phyloP scores from a whole-genome alignment of 2,113 vertebrate species.

The Synodontis membranacea region DNA sequence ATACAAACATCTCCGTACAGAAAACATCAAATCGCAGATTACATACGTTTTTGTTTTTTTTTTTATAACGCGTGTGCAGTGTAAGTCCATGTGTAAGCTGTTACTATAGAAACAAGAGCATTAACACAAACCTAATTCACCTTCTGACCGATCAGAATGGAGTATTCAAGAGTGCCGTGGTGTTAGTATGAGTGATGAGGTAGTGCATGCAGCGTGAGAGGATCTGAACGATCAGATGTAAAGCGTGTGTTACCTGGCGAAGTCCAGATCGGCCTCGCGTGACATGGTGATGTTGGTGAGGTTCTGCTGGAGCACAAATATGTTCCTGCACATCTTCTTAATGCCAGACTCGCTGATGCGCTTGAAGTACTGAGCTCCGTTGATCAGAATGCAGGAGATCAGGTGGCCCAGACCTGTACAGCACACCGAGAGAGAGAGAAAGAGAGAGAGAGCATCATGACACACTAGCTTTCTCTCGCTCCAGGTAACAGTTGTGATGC shows the following conservation, averaged over 20 bases:
- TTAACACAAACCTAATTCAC: background rate
- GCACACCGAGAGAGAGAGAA: background rate
- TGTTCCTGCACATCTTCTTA: conserved; percentile 99
- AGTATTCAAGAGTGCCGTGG: background rate
- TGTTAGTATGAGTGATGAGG: background rate
- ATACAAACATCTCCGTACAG: background rate
- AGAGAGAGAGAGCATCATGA: background rate
- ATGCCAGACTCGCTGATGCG: conserved; percentile 98
- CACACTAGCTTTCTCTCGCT: background rate
- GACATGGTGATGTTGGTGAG: conserved; percentile 99
- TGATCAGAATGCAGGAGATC: conserved; percentile 98
- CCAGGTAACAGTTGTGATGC: background rate
- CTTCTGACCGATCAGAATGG: background rate
- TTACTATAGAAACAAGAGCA: background rate
- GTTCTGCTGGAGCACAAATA: conserved; percentile 98
- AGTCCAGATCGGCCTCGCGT: conserved; percentile 94
- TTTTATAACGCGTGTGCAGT: too few species aligned
- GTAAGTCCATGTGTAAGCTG: background rate
- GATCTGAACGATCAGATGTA: too few species aligned
- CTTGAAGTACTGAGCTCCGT: conserved; percentile 97
- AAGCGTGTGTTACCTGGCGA: conserved; percentile 82
- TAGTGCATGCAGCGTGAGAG: background rate
- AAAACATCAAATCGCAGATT: too few species aligned
- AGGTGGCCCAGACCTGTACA: conserved; percentile 90
- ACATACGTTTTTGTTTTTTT: too few species aligned